A percentile compares a stretch with the other conserved stretches of the same genome.
These are phyloP conservation scores for Phania funesta DNA, from an alignment of 2,888 invertebrate species.

Conservation along the genomic window DNA sequence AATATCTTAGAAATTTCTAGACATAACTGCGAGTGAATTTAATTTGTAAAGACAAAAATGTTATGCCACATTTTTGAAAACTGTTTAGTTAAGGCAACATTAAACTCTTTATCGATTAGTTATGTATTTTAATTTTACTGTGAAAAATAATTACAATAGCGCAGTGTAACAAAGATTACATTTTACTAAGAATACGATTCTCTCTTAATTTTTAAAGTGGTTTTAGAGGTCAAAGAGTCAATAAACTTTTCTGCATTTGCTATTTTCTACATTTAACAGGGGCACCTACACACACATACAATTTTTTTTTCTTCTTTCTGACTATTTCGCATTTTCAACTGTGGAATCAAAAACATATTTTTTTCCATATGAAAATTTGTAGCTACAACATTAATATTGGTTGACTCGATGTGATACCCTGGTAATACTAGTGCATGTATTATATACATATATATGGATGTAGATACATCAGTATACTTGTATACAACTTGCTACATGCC, in stretches of 20 bases:
- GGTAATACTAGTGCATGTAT: conserved; percentile 19
- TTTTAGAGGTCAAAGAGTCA: conserved; percentile 67
- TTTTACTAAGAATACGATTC: background rate
- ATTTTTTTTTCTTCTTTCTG: too few relatives aligned
- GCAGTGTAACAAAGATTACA: conserved; percentile 3
- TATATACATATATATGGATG: conserved; percentile 4
- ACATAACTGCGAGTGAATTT: too few relatives aligned
- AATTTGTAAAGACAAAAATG: too few relatives aligned
- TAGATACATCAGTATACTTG: background rate
- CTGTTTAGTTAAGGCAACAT: too few relatives aligned
- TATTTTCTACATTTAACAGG: conserved; percentile 27
- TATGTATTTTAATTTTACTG: background rate
- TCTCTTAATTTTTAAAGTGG: conserved; percentile 32
- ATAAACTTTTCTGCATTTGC: conserved; percentile 61
- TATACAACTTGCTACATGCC: conserved; percentile 26
- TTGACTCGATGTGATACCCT: conserved; percentile 1
- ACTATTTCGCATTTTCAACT: too few relatives aligned
- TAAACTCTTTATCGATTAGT: background rate
- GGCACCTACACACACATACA: conserved; percentile 28
- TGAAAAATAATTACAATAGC: background rate
- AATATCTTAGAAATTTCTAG: too few relatives aligned
- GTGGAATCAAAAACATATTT: background rate
- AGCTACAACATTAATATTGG: conserved; percentile 21
- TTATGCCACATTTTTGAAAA: too few relatives aligned
- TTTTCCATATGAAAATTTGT: conserved; percentile 24